These are phyloP conservation scores for Colaptes auratus DNA, from an alignment of 2,113 vertebrate genomes.

Conservation along the genomic window DNA sequence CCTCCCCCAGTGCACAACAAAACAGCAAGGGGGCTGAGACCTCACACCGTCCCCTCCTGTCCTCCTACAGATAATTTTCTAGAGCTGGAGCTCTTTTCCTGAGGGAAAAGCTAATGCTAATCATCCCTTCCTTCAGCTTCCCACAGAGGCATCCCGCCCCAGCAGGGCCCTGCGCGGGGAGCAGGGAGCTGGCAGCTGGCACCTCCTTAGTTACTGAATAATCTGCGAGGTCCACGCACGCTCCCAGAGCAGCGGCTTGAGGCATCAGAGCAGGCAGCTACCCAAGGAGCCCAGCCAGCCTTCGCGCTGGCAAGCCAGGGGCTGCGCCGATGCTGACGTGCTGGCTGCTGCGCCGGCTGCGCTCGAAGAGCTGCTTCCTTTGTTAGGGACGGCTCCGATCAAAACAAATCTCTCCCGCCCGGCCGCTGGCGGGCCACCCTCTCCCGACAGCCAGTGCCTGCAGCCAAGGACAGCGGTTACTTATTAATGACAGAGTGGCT, in stretches of 20 bases:
- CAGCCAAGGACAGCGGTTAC: neutral
- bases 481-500: slow-evolving; percentile 15
- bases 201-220: neutral
- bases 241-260: rapidly evolving
- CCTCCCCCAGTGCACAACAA: rapidly evolving
- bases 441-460: neutral
- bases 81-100: neutral
- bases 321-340: neutral
- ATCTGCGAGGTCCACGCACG: neutral
- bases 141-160: neutral
- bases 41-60: rapidly evolving
- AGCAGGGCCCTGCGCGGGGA: rapidly evolving
- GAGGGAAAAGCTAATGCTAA: neutral
- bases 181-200: neutral
- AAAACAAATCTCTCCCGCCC: neutral
- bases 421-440: rapidly evolving
- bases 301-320: rapidly evolving
- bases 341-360: rapidly evolving
- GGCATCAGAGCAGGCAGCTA: neutral
- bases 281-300: neutral
- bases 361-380: neutral
- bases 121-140: neutral
- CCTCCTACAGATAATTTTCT: neutral
- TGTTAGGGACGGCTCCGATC: neutral
- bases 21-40: neutral